These are phyloP conservation scores for Formicarius rufipectus DNA, from an alignment of 2,113 vertebrate genomes.

Conservation along the genomic window DNA sequence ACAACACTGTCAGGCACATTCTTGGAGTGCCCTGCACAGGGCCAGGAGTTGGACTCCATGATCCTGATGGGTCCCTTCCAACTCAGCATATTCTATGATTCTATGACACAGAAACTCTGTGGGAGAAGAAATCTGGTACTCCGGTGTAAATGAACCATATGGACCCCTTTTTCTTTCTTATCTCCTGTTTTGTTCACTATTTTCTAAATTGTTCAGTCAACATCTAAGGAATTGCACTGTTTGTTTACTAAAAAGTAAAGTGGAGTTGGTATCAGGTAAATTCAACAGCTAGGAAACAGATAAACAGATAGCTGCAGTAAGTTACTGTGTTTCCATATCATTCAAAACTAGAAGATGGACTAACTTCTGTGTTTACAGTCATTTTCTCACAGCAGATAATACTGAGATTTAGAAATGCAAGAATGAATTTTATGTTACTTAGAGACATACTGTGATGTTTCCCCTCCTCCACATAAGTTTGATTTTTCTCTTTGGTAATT, in stretches of 20 bases:
- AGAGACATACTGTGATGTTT: background rate
- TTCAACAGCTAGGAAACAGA: background rate
- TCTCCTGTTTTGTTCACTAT: background rate
- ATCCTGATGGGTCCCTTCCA: background rate
- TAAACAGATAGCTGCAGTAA: background rate
- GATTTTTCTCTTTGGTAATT: background rate
- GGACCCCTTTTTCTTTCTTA: background rate
- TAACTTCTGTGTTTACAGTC: background rate
- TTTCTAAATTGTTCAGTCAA: background rate
- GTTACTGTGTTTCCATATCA: background rate
- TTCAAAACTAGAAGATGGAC: background rate
- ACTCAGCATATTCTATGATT: background rate
- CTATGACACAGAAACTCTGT: background rate
- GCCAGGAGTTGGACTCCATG: background rate
- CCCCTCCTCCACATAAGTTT: background rate
- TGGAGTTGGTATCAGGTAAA: background rate
- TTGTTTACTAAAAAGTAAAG: background rate
- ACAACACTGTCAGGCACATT: no score
- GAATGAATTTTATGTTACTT: background rate
- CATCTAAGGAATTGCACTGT: background rate
- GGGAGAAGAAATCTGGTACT: background rate
- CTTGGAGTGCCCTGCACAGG: background rate
- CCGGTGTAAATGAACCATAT: background rate
- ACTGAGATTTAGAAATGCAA: background rate
- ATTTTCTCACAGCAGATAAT: background rate